These are phyloP conservation scores for Setipinna tenuifilis DNA, from an alignment of 2,797 vertebrate species.

Conservation along the genomic window DNA sequence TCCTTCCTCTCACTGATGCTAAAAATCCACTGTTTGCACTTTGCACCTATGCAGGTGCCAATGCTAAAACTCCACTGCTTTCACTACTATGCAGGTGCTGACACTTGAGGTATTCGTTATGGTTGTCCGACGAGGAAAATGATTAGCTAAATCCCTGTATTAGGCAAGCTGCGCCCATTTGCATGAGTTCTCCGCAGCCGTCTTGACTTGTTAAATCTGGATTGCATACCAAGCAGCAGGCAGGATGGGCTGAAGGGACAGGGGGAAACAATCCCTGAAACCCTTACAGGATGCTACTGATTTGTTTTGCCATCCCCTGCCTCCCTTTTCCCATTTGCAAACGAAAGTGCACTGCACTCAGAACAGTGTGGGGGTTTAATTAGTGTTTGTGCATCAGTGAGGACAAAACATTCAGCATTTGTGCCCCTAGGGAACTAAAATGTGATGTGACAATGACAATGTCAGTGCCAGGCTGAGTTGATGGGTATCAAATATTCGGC, in stretches of 20 bases:
- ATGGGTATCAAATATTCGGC: not conserved
- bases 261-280: not conserved
- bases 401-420: too few relatives aligned
- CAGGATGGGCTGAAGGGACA: not conserved
- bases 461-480: not conserved
- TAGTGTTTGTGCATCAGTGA: not conserved
- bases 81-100: constrained; percentile 2
- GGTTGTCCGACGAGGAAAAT: constrained; percentile 64
- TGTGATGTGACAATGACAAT: not conserved
- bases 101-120: constrained; percentile 67
- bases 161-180: constrained; percentile 66
- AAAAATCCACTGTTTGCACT: not conserved
- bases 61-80: not conserved
- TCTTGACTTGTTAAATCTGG: constrained; percentile 51
- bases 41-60: not conserved
- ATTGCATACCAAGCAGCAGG: constrained; percentile 64
- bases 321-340: not conserved
- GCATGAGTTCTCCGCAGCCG: constrained; percentile 68
- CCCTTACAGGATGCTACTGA: not conserved
- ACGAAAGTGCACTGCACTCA: not conserved
- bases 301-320: not conserved
- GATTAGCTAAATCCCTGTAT: constrained; percentile 62
- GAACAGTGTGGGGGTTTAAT: not conserved
- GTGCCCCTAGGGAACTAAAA: not conserved
- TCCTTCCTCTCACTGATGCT: too few relatives aligned